These are phyloP conservation scores for Ophion obscuratus DNA, from an alignment of 2,888 invertebrate species.

Conservation along the genomic window DNA sequence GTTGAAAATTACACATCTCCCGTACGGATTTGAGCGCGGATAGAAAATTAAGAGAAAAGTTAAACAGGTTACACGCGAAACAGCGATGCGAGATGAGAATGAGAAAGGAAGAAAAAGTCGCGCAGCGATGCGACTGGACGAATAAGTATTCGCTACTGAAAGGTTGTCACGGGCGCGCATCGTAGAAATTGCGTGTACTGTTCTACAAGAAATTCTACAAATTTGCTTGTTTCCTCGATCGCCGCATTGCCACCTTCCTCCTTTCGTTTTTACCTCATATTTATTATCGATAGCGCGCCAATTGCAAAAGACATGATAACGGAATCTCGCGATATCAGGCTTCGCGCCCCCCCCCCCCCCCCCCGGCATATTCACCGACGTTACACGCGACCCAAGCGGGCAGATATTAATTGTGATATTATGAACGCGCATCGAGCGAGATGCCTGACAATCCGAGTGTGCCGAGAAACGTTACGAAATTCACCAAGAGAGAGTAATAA, in stretches of 20 bases:
- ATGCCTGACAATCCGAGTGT: slow-evolving; percentile 1
- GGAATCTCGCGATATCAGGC: neutral
- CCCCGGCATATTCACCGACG: slow-evolving; percentile 50
- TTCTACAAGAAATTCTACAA: neutral
- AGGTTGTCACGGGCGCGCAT: neutral
- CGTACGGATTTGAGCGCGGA: slow-evolving; percentile 13
- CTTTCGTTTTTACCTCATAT: neutral
- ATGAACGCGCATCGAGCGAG: slow-evolving; percentile 33
- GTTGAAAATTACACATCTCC: slow-evolving; percentile 18
- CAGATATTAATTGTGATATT: slow-evolving; percentile 60
- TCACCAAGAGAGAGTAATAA: neutral
- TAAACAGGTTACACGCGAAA: neutral
- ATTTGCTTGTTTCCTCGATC: neutral
- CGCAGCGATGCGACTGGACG: neutral
- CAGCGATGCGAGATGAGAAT: neutral
- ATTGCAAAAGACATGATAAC: neutral
- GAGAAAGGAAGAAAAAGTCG: neutral
- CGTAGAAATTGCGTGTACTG: neutral
- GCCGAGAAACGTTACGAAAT: slow-evolving; percentile 1
- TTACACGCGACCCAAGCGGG: slow-evolving; percentile 35
- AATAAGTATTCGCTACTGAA: neutral
- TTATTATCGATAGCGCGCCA: slow-evolving; percentile 9
- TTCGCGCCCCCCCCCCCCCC: neutral
- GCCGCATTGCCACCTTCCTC: neutral
- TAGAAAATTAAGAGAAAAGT: neutral